Evolutionary conservation across 2,113 vertebrate genomes (phyloP).

Genomic region (Dendropsophus ebraccatus): DNA sequence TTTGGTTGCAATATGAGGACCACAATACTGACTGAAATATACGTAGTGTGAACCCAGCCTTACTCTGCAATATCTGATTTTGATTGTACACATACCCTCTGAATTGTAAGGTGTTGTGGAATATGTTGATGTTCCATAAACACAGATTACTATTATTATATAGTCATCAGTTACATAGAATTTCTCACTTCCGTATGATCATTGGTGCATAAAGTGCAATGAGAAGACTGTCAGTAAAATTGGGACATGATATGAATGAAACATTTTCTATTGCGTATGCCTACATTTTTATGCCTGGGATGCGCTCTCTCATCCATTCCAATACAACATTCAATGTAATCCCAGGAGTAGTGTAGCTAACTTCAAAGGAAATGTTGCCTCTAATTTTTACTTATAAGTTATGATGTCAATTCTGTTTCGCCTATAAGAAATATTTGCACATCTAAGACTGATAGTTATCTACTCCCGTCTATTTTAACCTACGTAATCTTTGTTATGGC

Average conservation of each 20-base stretch:
- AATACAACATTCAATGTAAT: not conserved
- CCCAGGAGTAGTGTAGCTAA: not conserved
- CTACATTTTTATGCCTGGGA: not conserved
- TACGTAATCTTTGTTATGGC: not conserved
- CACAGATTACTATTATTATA: too few species aligned
- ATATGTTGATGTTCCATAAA: too few species aligned
- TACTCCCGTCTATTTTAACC: not conserved
- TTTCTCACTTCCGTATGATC: not conserved
- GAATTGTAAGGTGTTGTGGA: too few species aligned
- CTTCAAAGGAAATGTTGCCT: not conserved
- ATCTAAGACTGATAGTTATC: not conserved
- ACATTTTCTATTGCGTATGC: not conserved
- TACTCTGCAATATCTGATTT: too few species aligned
- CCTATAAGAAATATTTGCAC: too few species aligned
- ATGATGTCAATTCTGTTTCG: not conserved
- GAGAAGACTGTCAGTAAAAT: not conserved
- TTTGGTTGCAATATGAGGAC: too few species aligned
- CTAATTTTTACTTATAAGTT: not conserved
- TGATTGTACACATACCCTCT: too few species aligned
- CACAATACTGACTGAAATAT: too few species aligned
- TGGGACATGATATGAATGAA: not conserved
- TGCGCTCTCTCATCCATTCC: not conserved
- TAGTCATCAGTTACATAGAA: not conserved
- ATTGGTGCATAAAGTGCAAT: not conserved
- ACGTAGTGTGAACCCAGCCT: too few species aligned